Evolutionary conservation across 2,113 vertebrate species (phyloP).

Genomic region (Ursus arctos): DNA sequence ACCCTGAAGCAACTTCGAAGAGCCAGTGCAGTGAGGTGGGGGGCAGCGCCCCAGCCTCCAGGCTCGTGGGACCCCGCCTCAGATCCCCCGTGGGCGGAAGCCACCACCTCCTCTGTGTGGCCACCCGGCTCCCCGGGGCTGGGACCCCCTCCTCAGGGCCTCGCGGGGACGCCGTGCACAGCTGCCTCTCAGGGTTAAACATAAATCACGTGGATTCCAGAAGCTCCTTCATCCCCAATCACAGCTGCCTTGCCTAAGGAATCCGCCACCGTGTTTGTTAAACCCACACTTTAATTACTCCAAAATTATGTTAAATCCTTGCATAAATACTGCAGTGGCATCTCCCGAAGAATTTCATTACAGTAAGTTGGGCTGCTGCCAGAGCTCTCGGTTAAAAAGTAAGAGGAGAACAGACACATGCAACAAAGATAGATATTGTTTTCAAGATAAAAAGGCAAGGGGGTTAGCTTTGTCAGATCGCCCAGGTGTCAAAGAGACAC

Average conservation of each 20-base stretch:
- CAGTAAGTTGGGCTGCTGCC: constrained; percentile 45
- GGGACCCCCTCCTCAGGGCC: background rate
- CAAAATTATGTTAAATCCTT: constrained; percentile 74
- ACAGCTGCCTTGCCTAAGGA: constrained; percentile 8
- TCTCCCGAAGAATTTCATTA: constrained; percentile 49
- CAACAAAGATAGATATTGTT: constrained; percentile 48
- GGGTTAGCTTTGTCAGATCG: constrained; percentile 78
- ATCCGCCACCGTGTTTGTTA: background rate
- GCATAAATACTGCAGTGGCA: constrained; percentile 14
- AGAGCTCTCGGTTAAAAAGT: constrained; percentile 64
- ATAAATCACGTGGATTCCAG: background rate
- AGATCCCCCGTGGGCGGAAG: background rate
- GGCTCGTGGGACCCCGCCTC: background rate
- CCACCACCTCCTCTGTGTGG: background rate
- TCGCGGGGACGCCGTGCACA: accelerated
- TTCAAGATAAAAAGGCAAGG: constrained; percentile 76
- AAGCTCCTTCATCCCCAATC: background rate
- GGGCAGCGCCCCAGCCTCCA: accelerated
- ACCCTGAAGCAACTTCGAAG: background rate
- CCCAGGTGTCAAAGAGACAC: constrained; percentile 78
- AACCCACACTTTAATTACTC: constrained; percentile 75
- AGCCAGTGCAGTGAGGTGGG: accelerated
- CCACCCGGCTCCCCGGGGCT: accelerated
- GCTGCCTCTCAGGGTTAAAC: background rate
- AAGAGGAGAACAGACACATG: background rate